Evolutionary conservation across 2,888 invertebrate species (phyloP).

Genomic region (Argyresthia albistria): DNA sequence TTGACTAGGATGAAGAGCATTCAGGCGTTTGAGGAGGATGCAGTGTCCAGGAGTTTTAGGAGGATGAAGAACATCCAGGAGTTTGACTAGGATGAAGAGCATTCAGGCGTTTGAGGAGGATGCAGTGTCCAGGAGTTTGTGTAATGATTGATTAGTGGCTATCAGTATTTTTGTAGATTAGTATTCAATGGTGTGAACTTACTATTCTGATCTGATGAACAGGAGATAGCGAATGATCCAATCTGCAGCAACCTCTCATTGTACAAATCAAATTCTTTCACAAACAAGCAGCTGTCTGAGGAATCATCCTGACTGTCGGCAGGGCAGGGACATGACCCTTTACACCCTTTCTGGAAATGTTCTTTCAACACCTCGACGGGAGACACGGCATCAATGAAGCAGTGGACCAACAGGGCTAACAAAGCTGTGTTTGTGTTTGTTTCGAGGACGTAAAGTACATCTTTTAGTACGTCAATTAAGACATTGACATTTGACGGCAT

Average conservation of each 20-base stretch:
- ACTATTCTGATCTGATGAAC: slow-evolving; percentile 57
- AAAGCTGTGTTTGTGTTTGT: slow-evolving; percentile 77
- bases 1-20: too few species aligned
- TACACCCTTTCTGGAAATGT: slow-evolving; percentile 28
- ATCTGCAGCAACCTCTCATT: slow-evolving; percentile 79
- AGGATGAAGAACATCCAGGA: too few species aligned
- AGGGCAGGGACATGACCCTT: slow-evolving; percentile 29
- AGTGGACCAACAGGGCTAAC: slow-evolving; percentile 64
- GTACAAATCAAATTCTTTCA: slow-evolving; percentile 77
- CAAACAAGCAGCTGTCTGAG: slow-evolving; percentile 55
- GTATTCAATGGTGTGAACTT: slow-evolving; percentile 15
- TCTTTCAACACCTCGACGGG: slow-evolving; percentile 37
- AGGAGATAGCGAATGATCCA: slow-evolving; percentile 79
- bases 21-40: too few species aligned
- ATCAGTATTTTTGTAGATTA: too few species aligned
- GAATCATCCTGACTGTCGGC: slow-evolving; percentile 23
- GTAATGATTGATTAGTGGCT: too few species aligned
- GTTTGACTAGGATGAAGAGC: too few species aligned
- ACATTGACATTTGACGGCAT: slow-evolving; percentile 64
- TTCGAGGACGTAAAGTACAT: slow-evolving; percentile 75
- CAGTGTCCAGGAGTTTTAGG: too few species aligned
- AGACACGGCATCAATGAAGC: slow-evolving; percentile 38
- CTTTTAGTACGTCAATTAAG: slow-evolving; percentile 72
- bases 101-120: too few species aligned
- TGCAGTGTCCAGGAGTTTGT: too few species aligned